Conservation (phyloP, 2,113 vertebrate genomes). For the Chascanopsetta lugubris region DNA sequence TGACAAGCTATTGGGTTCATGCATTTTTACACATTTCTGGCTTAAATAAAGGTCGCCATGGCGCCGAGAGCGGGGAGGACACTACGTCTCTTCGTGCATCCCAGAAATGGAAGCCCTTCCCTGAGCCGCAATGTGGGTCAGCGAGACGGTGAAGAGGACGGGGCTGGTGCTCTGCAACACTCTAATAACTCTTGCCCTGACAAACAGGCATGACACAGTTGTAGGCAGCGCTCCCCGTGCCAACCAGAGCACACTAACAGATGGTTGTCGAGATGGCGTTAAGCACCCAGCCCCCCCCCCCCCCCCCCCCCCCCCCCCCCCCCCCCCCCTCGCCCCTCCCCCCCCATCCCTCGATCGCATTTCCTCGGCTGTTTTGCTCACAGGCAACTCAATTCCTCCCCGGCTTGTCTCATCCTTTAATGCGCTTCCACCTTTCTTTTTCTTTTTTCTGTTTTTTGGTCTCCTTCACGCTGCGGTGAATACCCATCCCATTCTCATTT, state of each 20-base stretch:
- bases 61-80: neutral
- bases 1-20: neutral
- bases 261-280: slow-evolving; percentile 63
- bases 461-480: neutral
- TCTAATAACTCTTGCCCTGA: slow-evolving; percentile 52
- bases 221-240: slow-evolving; percentile 58
- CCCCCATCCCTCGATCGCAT: slow-evolving; percentile 18
- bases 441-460: neutral
- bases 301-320: no score
- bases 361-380: slow-evolving; percentile 35
- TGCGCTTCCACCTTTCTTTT: slow-evolving; percentile 9
- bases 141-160: slow-evolving; percentile 7
- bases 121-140: slow-evolving; percentile 37
- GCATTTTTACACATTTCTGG: neutral
- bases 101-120: slow-evolving; percentile 15
- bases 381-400: slow-evolving; percentile 26
- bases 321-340: no score
- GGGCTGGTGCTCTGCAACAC: slow-evolving; percentile 30
- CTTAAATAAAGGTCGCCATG: neutral
- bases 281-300: slow-evolving; percentile 48
- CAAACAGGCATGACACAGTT: slow-evolving; percentile 62
- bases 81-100: slow-evolving; percentile 27
- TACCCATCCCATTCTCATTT: slow-evolving; percentile 57
- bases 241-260: slow-evolving; percentile 64
- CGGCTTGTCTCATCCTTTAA: slow-evolving; percentile 14